Evolutionary conservation across 2,797 vertebrate species (phyloP).

Genomic region (Chrosomus eos): DNA sequence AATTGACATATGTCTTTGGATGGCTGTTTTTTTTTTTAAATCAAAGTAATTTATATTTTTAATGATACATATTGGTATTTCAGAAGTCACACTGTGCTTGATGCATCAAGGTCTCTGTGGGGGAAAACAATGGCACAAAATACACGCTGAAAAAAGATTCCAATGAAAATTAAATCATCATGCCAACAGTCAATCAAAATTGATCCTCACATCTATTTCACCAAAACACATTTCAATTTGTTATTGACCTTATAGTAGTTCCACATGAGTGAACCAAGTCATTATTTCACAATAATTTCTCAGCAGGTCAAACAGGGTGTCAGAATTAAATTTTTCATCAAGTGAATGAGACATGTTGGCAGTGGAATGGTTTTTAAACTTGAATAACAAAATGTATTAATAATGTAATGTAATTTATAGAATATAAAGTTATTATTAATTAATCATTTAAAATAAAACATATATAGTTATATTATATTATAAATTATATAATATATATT

Average conservation of each 20-base stretch:
- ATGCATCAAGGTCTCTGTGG: neutral
- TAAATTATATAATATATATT: too few relatives aligned
- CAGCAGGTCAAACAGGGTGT: neutral
- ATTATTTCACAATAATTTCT: constrained; percentile 4
- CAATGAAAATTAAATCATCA: neutral
- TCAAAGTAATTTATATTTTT: neutral
- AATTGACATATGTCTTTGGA: neutral
- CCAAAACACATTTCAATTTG: neutral
- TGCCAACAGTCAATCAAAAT: neutral
- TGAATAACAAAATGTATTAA: too few relatives aligned
- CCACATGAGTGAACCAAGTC: neutral
- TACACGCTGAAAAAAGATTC: neutral
- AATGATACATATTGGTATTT: neutral
- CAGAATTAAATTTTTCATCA: neutral
- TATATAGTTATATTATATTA: too few relatives aligned
- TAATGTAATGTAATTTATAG: too few relatives aligned
- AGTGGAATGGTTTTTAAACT: too few relatives aligned
- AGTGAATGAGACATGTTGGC: neutral
- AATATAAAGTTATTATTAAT: too few relatives aligned
- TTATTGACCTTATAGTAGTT: neutral
- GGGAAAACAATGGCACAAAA: neutral
- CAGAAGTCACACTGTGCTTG: neutral
- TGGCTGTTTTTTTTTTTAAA: neutral
- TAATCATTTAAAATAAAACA: too few relatives aligned
- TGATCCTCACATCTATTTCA: neutral